These are phyloP conservation scores for Acanthiza pusilla DNA, from an alignment of 2,797 vertebrate genomes.

Conservation along the genomic window DNA sequence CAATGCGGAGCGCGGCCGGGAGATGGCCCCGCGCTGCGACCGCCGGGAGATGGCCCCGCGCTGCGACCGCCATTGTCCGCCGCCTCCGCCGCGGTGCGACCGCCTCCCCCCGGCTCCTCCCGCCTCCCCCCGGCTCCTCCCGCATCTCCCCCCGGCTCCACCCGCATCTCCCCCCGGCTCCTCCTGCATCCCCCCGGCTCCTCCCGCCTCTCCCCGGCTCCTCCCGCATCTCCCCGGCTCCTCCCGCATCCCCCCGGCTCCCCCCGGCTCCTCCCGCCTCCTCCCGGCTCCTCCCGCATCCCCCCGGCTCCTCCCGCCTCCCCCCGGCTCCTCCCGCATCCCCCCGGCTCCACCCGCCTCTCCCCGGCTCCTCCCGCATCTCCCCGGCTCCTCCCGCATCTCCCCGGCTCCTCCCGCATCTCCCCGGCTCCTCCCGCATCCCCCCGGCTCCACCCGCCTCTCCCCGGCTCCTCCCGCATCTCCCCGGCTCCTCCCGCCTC, in stretches of 20 bases:
- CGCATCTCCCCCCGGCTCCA: neutral
- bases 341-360: no score
- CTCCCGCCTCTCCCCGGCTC: neutral
- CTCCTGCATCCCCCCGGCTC: neutral
- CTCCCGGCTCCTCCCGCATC: neutral
- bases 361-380: neutral
- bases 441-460: neutral
- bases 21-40: neutral
- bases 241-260: no score
- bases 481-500: neutral
- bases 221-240: no score
- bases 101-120: neutral
- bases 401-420: neutral
- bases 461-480: neutral
- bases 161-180: neutral
- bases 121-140: neutral
- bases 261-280: neutral
- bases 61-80: conserved; percentile 11
- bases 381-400: neutral
- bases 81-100: neutral
- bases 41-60: conserved; percentile 23
- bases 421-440: neutral
- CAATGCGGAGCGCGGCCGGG: neutral
- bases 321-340: neutral
- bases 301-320: neutral